A percentile compares a stretch with the other conserved stretches of the same genome.
Evolutionary conservation across 2,797 vertebrate genomes (phyloP).

Genomic region (Parambassis ranga): DNA sequence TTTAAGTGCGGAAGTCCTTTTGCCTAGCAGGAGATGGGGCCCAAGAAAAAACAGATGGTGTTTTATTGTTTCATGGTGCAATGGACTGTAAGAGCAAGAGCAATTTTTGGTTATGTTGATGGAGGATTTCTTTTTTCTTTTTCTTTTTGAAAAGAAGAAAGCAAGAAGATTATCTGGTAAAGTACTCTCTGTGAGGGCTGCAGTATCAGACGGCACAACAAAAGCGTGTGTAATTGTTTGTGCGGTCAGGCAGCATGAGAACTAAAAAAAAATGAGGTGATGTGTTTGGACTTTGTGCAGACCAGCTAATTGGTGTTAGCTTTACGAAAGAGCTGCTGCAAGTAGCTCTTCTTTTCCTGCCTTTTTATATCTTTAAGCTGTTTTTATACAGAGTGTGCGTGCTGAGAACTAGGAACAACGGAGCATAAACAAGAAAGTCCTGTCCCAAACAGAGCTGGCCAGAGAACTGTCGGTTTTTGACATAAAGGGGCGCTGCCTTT

Average conservation of each 20-base stretch:
- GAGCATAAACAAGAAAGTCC: constrained; percentile 25
- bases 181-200: constrained; percentile 7
- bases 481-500: constrained; percentile 2
- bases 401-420: constrained; percentile 20
- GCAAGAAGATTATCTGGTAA: constrained; percentile 14
- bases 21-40: constrained; percentile 48
- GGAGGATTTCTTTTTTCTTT: constrained; percentile 1
- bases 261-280: constrained; percentile 35
- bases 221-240: constrained; percentile 30
- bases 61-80: constrained; percentile 68
- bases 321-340: constrained; percentile 18
- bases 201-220: neutral
- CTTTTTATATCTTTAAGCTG: constrained; percentile 31
- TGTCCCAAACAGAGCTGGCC: constrained; percentile 5
- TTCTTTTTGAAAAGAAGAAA: neutral
- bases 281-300: constrained; percentile 37
- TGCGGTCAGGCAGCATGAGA: constrained; percentile 16
- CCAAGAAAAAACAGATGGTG: constrained; percentile 64
- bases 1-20: constrained; percentile 71
- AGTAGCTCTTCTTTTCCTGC: constrained; percentile 8
- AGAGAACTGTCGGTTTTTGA: constrained; percentile 1
- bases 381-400: constrained; percentile 39
- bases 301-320: constrained; percentile 28
- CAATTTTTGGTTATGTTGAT: constrained; percentile 40
- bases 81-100: constrained; percentile 47